Percentiles rank a stretch among this genome's conserved stretches.
phyloP scores from a whole-genome alignment of 2,888 invertebrate genomes.

The Ophioninae sp. region DNA sequence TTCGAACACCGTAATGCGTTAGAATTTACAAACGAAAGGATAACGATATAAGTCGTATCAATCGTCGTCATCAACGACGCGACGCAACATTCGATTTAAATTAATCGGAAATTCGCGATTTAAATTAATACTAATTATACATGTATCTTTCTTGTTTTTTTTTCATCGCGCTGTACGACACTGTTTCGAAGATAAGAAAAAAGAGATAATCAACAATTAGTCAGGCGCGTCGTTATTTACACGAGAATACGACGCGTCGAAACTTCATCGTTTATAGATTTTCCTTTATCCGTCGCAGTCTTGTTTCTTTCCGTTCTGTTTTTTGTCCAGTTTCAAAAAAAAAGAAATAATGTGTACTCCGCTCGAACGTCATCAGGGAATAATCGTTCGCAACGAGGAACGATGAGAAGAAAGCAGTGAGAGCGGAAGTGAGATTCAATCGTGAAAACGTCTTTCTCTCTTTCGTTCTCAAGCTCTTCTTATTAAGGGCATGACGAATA shows the following conservation, averaged over 20 bases:
- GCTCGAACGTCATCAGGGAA: constrained; percentile 24
- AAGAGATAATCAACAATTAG: constrained; percentile 4
- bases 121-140: constrained; percentile 44
- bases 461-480: constrained; percentile 1
- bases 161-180: constrained; percentile 9
- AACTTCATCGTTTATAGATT: constrained; percentile 3
- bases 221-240: constrained; percentile 34
- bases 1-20: constrained; percentile 54
- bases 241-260: constrained; percentile 40
- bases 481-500: too few relatives aligned
- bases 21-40: constrained; percentile 33
- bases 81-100: background rate
- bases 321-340: constrained; percentile 18
- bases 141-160: constrained; percentile 35
- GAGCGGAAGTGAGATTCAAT: too few relatives aligned
- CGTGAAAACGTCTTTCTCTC: background rate
- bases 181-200: constrained; percentile 10
- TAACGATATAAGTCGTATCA: constrained; percentile 11
- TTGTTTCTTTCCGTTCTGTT: constrained; percentile 9
- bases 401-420: background rate
- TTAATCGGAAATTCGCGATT: constrained; percentile 9
- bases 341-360: constrained; percentile 23
- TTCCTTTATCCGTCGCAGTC: constrained; percentile 14
- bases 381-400: background rate
- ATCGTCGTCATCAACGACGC: background rate